A percentile compares a stretch with the other conserved stretches of the same genome.
phyloP scores from a whole-genome alignment of 2,797 vertebrate species.

The Cossypha caffra region DNA sequence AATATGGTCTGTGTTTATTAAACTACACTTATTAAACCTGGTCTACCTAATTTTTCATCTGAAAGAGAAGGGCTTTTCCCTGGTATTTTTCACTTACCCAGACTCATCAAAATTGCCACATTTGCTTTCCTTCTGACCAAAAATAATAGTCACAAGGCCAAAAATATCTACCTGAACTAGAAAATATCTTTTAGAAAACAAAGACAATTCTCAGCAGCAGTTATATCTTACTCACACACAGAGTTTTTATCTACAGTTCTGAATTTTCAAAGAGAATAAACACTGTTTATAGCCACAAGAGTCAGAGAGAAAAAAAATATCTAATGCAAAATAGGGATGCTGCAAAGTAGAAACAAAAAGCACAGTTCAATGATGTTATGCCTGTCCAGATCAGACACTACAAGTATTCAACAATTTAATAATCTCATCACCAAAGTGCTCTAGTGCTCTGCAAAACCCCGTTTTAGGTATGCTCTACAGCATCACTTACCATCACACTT shows the following conservation, averaged over 20 bases:
- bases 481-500: slow-evolving; percentile 79
- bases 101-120: not conserved
- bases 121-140: not conserved
- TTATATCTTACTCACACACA: not conserved
- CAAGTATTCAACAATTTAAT: not conserved
- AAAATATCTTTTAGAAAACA: not conserved
- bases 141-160: not conserved
- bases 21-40: not conserved
- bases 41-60: not conserved
- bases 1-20: not conserved
- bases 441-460: not conserved
- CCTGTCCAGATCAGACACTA: not conserved
- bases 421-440: not conserved
- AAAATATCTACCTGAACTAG: not conserved
- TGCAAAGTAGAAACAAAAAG: not conserved
- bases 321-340: not conserved
- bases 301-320: not conserved
- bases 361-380: not conserved
- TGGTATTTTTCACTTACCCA: not conserved
- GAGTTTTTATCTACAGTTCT: not conserved
- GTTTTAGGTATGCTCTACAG: not conserved
- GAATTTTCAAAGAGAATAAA: not conserved
- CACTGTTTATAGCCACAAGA: fast-evolving
- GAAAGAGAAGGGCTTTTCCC: not conserved
- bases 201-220: not conserved